Evolutionary conservation across 2,888 invertebrate species (phyloP).

Genomic region (Microctonus brassicae): DNA sequence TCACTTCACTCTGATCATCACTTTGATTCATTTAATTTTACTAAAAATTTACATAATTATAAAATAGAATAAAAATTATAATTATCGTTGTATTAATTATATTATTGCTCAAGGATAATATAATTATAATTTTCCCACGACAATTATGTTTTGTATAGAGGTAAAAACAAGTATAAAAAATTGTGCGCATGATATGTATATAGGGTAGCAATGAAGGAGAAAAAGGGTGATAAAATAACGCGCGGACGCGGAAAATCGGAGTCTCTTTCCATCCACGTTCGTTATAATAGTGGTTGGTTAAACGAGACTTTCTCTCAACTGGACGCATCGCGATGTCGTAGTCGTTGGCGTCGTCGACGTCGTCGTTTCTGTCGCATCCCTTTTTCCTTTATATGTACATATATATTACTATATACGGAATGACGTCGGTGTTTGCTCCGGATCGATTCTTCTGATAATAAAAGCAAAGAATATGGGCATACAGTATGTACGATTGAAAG

Average conservation of each 20-base stretch:
- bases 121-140: too few relatives aligned
- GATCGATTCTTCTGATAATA: constrained; percentile 29
- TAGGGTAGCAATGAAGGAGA: not conserved
- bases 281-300: constrained; percentile 16
- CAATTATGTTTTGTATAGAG: too few relatives aligned
- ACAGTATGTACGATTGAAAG: too few relatives aligned
- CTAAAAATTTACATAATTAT: too few relatives aligned
- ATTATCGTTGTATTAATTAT: too few relatives aligned
- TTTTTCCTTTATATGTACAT: not conserved
- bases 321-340: constrained; percentile 24
- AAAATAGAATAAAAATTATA: too few relatives aligned
- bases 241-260: constrained; percentile 29
- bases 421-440: constrained; percentile 30
- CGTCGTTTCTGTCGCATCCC: constrained; percentile 12
- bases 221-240: constrained; percentile 13
- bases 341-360: constrained; percentile 8
- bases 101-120: too few relatives aligned
- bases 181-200: not conserved
- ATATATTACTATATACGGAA: not conserved
- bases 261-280: constrained; percentile 12
- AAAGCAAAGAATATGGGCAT: not conserved
- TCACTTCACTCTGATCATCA: too few relatives aligned
- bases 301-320: constrained; percentile 16
- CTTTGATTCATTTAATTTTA: too few relatives aligned
- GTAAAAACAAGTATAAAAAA: not conserved